Base-by-base conservation (phyloP, 1,140 invertebrate species). In the Tribolium castaneum region DNA sequence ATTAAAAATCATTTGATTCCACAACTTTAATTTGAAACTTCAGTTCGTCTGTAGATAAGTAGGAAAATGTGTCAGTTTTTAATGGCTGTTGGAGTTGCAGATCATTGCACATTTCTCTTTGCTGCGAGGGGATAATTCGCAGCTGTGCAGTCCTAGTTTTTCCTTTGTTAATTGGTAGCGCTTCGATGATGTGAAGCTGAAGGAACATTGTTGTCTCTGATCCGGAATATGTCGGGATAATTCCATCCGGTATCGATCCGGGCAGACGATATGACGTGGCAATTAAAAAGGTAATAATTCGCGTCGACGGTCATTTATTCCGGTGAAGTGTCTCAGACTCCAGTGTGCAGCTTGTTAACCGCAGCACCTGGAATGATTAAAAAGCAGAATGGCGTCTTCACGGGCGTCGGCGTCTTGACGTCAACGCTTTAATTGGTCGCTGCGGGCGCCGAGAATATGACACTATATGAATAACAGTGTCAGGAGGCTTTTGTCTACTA, bases 371-470 rank as follows among this genome's bases (percentile, higher is more conserved):
- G 59, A 35, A 66, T 66, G 59, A 66, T 66, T 66, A 66, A 66
- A 66, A 66, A 66, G 59, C 9, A 35, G 59, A 66, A 35, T 12
- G 59, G 59, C 59, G 59, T 66, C 59, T 66, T 66, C 59, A 35
- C 59, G 25, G 59, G 59, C 71, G 71, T 73, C 52, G 71, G 71
- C 71, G 71, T 73, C 71, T 73, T 73, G 71, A 73, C 71, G 71
- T 73, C 71, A 73, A 73, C 49, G 71, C 49, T 73, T 73, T 73
- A 73, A 73, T 73, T 73, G 71, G 71, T 54, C 50, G 71, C 71
- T 54, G 49, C 49, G 71, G 71, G 71, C 71, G 49, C 52, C 52
- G 52, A 13, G 71, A 73, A 73, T 73, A 73, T 73, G 71, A 72
- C 45, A 73, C 71, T 73, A 73, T 73, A 73, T 73, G 50, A 73